Percentiles rank a stretch among this genome's conserved stretches.
Conservation (phyloP, 2,113 vertebrate genomes). For the Pavo muticus region DNA sequence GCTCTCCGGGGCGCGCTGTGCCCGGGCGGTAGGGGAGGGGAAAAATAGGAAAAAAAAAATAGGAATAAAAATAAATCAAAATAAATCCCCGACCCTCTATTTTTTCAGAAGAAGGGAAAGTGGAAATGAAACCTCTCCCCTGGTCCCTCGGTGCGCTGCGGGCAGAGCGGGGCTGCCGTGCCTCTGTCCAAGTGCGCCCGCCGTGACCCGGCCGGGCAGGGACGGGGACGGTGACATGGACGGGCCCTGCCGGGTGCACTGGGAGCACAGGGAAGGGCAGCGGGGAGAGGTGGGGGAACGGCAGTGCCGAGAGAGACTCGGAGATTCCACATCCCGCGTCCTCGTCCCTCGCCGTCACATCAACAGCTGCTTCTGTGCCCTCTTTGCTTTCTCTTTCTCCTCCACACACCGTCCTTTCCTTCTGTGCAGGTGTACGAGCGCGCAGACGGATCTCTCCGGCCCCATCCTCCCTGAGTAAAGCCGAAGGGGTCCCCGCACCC, state of each 20-base stretch:
- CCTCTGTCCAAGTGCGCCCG: no score
- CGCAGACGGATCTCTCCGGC: neutral
- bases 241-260: no score
- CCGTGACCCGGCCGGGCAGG: neutral
- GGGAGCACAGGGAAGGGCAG: no score
- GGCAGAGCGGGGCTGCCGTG: neutral
- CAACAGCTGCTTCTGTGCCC: no score
- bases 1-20: neutral
- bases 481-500: no score
- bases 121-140: neutral
- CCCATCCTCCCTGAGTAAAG: neutral
- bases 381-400: neutral
- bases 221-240: neutral
- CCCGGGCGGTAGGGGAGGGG: no score
- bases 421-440: neutral
- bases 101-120: neutral
- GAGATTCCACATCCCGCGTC: neutral
- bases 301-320: neutral
- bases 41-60: no score
- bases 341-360: neutral
- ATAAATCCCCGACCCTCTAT: neutral
- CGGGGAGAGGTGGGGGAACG: accelerated
- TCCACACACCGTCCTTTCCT: neutral
- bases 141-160: neutral
- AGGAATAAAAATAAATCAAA: neutral